These are phyloP conservation scores for Tachina fera DNA, from an alignment of 2,888 invertebrate genomes.

Conservation along the genomic window DNA sequence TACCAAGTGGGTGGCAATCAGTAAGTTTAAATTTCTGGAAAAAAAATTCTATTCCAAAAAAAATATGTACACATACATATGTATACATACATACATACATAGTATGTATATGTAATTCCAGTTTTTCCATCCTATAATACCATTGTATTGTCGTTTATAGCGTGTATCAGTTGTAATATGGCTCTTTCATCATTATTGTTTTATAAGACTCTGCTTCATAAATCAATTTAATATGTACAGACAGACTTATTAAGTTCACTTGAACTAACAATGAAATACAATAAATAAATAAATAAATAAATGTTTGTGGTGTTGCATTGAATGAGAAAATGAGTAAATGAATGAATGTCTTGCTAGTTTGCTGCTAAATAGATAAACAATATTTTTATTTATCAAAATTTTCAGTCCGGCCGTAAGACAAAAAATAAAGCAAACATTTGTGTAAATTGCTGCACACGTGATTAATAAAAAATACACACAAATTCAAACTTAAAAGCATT, in stretches of 20 bases:
- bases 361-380: not conserved
- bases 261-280: constrained; percentile 9
- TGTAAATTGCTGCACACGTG: too few relatives aligned
- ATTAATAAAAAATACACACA: too few relatives aligned
- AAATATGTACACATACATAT: too few relatives aligned
- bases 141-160: not conserved
- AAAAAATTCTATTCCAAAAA: too few relatives aligned
- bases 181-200: not conserved
- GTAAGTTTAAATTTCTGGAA: too few relatives aligned
- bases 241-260: constrained; percentile 15
- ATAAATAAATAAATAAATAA: too few relatives aligned
- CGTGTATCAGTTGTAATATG: not conserved
- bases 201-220: not conserved
- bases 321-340: constrained; percentile 13
- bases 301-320: not conserved
- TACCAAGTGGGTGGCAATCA: too few relatives aligned
- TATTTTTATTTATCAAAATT: too few relatives aligned
- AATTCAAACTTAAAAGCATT: too few relatives aligned
- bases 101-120: not conserved
- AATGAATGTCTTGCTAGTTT: not conserved
- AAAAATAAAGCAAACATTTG: too few relatives aligned
- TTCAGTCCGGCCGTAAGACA: too few relatives aligned
- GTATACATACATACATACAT: too few relatives aligned
- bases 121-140: not conserved
- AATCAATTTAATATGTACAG: constrained; percentile 29